phyloP scores from a whole-genome alignment of 2,888 invertebrate species.

The Melikaiella ostensackeni region DNA sequence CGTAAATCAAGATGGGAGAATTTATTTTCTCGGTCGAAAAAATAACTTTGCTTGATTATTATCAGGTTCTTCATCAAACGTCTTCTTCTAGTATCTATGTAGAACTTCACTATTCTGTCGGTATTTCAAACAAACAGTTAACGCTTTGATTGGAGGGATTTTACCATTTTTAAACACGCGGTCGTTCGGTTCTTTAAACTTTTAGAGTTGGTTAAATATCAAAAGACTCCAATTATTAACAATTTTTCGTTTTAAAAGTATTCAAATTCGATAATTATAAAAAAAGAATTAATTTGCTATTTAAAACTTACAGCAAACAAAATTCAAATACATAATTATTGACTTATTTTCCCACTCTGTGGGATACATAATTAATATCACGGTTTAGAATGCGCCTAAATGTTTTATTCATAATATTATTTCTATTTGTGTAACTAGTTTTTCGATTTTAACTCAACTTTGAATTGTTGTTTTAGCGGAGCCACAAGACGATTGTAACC shows the following conservation, averaged over 20 bases:
- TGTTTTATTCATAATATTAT: not conserved
- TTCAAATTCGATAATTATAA: no score
- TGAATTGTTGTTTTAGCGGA: slow-evolving; percentile 67
- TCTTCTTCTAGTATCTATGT: not conserved
- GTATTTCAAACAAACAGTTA: not conserved
- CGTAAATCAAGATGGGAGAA: slow-evolving; percentile 7
- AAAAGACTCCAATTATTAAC: no score
- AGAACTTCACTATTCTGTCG: not conserved
- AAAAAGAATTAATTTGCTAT: not conserved
- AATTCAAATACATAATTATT: not conserved
- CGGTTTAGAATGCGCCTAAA: not conserved
- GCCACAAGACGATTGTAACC: slow-evolving; percentile 70
- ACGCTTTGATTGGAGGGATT: not conserved
- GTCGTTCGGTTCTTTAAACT: not conserved
- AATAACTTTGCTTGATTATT: not conserved
- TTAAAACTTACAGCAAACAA: not conserved
- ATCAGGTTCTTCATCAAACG: not conserved
- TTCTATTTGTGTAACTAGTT: slow-evolving; percentile 14
- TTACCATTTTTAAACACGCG: not conserved
- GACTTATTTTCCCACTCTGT: not conserved
- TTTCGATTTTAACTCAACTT: slow-evolving; percentile 18
- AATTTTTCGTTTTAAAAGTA: no score
- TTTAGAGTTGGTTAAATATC: not conserved
- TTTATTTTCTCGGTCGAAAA: not conserved
- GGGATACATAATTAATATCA: slow-evolving; percentile 1